Percentiles rank a stretch among this genome's conserved stretches.
Conservation (phyloP, 1,140 invertebrate genomes). For the Trichonephila inaurata region DNA sequence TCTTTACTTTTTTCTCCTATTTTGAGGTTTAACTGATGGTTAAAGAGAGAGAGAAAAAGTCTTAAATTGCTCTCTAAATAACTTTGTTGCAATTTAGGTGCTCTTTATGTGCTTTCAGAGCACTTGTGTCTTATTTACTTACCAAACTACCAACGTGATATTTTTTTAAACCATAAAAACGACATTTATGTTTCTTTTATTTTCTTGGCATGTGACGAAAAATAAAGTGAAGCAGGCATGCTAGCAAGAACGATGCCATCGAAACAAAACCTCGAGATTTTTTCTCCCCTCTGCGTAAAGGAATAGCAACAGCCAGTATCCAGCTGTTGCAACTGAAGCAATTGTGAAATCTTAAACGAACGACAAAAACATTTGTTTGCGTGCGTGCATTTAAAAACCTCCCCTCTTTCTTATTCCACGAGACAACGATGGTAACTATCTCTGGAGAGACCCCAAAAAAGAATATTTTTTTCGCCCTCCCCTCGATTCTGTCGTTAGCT, state of each 20-base stretch:
- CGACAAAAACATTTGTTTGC: constrained; percentile 31
- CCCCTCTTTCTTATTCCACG: background rate
- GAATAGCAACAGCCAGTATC: background rate
- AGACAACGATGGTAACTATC: constrained; percentile 27
- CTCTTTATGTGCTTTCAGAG: no score
- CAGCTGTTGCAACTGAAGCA: background rate
- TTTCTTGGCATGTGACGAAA: background rate
- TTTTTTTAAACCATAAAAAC: background rate
- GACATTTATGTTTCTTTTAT: background rate
- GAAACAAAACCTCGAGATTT: background rate
- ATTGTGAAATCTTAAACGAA: background rate
- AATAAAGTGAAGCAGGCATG: background rate
- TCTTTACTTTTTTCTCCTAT: no score
- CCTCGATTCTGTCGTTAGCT: background rate
- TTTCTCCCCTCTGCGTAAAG: background rate
- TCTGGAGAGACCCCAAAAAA: background rate
- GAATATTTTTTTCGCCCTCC: background rate
- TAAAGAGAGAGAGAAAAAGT: no score
- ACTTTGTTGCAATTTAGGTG: no score
- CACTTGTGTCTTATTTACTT: no score
- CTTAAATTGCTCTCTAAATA: no score
- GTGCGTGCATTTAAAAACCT: constrained; percentile 12
- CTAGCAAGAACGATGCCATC: background rate
- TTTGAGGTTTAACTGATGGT: no score
- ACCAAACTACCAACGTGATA: background rate